Evolutionary conservation across 2,888 invertebrate species (phyloP).

Genomic region (Dermolepida albohirtum): DNA sequence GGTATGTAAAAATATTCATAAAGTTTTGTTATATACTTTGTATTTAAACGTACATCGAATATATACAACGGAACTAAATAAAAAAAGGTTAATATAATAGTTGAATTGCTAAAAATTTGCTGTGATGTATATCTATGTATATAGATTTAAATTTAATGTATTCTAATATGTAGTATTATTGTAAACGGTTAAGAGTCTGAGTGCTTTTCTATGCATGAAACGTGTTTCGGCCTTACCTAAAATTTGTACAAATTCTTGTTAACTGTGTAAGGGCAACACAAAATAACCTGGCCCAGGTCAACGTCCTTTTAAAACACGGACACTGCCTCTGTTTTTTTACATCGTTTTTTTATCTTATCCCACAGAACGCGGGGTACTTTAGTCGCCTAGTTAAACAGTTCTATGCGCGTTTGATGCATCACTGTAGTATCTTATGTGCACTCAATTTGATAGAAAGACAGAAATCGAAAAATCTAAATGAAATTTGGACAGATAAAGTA

Average conservation of each 20-base stretch:
- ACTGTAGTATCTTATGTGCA: conserved; percentile 12
- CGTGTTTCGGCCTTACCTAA: conserved; percentile 47
- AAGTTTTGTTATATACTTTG: too few species aligned
- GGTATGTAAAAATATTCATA: too few species aligned
- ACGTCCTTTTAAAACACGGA: conserved; percentile 57
- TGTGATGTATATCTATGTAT: too few species aligned
- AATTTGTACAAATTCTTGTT: conserved; percentile 48
- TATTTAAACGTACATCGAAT: too few species aligned
- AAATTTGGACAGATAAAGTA: conserved; percentile 17
- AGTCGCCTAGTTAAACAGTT: conserved; percentile 48
- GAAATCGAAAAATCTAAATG: conserved; percentile 31
- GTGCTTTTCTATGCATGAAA: conserved; percentile 9
- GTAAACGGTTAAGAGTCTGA: too few species aligned
- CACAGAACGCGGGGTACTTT: conserved; percentile 52
- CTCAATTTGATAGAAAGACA: conserved; percentile 25
- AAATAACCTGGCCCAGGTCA: conserved; percentile 57
- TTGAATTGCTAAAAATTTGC: too few species aligned
- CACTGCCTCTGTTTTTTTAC: conserved; percentile 55
- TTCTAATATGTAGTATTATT: background rate
- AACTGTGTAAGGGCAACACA: conserved; percentile 56
- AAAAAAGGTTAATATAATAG: too few species aligned
- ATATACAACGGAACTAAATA: too few species aligned
- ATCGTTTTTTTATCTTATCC: conserved; percentile 55
- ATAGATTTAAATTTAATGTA: background rate
- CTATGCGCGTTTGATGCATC: conserved; percentile 29